A percentile compares a stretch with the other conserved stretches of the same genome.
phyloP scores from a whole-genome alignment of 37 sponge, comb jelly and placozoan genomes.

The Spongilla lacustris region DNA sequence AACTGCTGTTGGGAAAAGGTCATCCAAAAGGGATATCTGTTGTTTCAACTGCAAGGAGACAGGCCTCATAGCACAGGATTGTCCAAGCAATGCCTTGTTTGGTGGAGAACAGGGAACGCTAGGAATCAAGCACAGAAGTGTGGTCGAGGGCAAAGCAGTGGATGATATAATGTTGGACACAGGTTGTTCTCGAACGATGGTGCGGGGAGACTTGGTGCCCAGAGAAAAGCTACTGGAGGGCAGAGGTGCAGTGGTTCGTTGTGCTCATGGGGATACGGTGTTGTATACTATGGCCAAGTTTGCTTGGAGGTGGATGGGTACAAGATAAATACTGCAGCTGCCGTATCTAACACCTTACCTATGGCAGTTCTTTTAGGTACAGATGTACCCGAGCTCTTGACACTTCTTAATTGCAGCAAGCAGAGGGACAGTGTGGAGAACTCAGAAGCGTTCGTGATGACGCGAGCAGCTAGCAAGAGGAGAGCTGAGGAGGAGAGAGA shows the following conservation, averaged over 20 bases:
- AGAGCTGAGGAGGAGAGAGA: background rate
- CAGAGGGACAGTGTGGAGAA: background rate
- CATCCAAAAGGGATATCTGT: background rate
- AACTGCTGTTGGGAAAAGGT: background rate
- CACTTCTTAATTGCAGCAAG: background rate
- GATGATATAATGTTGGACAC: conserved; percentile 13
- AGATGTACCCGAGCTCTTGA: conserved; percentile 3
- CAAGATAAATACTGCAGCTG: background rate
- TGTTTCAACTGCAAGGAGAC: background rate
- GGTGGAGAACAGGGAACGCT: background rate
- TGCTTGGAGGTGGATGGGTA: conserved; percentile 1
- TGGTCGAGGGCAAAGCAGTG: background rate
- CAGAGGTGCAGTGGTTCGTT: background rate
- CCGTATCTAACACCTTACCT: background rate
- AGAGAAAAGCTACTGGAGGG: background rate
- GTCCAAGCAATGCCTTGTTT: conserved; percentile 20
- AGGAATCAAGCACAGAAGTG: background rate
- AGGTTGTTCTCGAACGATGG: conserved; percentile 7
- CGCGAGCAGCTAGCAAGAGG: background rate
- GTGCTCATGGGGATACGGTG: conserved; percentile 16
- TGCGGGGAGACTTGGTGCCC: conserved; percentile 19
- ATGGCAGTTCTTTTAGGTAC: conserved; percentile 9
- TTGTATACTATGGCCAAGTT: conserved; percentile 7
- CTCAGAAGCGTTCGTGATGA: background rate
- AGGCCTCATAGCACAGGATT: background rate